Conservation (phyloP, 2,113 vertebrate species). For the Muntiacus muntjak region DNA sequence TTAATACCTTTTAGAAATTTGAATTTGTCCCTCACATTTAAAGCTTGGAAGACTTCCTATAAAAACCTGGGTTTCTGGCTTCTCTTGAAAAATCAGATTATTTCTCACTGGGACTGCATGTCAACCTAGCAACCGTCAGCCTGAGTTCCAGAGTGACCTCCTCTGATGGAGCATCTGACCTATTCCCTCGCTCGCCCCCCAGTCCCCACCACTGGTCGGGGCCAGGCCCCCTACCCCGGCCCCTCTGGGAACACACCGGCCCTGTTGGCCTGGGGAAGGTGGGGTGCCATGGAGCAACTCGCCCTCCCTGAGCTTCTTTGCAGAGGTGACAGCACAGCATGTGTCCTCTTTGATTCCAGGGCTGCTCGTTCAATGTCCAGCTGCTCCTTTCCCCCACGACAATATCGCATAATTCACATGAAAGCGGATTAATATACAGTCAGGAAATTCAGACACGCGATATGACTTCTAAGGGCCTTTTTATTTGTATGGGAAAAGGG, state of each 20-base stretch:
- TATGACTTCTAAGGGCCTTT: constrained; percentile 76
- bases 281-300: neutral
- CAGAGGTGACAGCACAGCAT: neutral
- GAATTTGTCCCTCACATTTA: neutral
- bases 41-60: neutral
- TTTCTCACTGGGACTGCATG: accelerated
- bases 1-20: neutral
- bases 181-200: accelerated
- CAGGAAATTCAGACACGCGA: constrained; percentile 79
- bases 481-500: constrained; percentile 75
- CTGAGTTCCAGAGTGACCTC: accelerated
- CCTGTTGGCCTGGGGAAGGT: neutral
- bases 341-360: constrained; percentile 50
- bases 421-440: constrained; percentile 74
- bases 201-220: accelerated
- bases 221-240: neutral
- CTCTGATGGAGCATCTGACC: neutral
- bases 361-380: constrained; percentile 18
- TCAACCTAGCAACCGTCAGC: accelerated
- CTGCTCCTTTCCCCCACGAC: constrained; percentile 38
- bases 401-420: constrained; percentile 71
- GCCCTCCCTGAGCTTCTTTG: accelerated
- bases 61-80: neutral
- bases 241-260: neutral
- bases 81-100: neutral